phyloP scores from a whole-genome alignment of 2,888 invertebrate species.

The Temnothorax rugatulus region DNA sequence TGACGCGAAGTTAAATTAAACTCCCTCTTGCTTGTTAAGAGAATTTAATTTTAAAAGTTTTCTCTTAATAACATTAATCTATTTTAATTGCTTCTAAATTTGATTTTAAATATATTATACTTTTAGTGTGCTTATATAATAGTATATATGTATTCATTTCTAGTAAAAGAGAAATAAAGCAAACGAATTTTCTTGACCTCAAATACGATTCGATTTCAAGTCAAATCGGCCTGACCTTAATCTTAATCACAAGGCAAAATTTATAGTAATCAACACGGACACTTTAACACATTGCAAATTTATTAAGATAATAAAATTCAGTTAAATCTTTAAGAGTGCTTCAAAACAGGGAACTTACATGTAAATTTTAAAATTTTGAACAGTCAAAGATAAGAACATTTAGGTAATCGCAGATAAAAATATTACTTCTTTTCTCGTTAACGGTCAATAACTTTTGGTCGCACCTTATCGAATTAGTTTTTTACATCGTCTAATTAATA shows the following conservation, averaged over 20 bases:
- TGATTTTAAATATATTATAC: background rate
- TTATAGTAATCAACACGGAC: background rate
- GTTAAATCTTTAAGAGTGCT: background rate
- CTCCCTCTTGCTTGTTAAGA: background rate
- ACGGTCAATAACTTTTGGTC: background rate
- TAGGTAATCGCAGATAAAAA: background rate
- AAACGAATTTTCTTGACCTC: background rate
- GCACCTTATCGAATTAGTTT: background rate
- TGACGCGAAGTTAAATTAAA: background rate
- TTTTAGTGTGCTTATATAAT: background rate
- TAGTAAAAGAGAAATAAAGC: background rate
- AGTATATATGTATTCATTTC: background rate
- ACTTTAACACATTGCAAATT: background rate
- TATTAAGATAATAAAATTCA: background rate
- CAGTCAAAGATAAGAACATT: background rate
- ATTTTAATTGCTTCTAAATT: background rate
- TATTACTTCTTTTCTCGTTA: background rate
- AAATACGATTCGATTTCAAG: background rate
- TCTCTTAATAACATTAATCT: background rate
- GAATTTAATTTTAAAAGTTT: background rate
- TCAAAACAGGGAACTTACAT: background rate
- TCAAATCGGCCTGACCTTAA: background rate
- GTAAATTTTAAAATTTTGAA: background rate
- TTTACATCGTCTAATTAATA: slow-evolving; percentile 9
- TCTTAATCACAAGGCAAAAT: background rate